Evolutionary conservation across 2,888 invertebrate genomes (phyloP).

Genomic region (Nomada ferruginata): DNA sequence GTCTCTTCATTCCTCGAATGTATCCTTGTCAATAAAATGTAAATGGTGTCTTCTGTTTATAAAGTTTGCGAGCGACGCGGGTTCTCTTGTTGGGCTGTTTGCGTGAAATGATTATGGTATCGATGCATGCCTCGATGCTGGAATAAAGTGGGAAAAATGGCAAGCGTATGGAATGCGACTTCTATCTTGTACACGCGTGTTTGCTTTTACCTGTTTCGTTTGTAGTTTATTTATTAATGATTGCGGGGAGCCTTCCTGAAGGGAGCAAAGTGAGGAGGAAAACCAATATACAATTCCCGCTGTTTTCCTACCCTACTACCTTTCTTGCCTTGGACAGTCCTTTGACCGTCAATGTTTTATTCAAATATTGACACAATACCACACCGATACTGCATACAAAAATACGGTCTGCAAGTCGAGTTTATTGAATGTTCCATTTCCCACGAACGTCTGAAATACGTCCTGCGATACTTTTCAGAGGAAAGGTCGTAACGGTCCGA

Average conservation of each 20-base stretch:
- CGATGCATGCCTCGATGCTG: no score
- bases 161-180: no score
- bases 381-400: neutral
- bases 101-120: no score
- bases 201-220: neutral
- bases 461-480: no score
- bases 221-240: neutral
- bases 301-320: neutral
- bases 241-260: neutral
- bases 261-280: neutral
- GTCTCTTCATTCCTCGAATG: neutral
- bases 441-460: neutral
- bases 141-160: no score
- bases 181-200: no score
- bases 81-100: no score
- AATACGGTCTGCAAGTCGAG: conserved; percentile 6
- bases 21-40: no score
- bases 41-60: no score
- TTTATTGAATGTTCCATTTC: conserved; percentile 2
- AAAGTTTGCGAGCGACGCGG: neutral
- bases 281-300: neutral
- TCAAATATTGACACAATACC: conserved; percentile 50
- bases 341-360: conserved; percentile 31
- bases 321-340: conserved; percentile 19
- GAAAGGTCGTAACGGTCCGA: no score